These are phyloP conservation scores for Gyps fulvus DNA, from an alignment of 2,113 vertebrate genomes.

Conservation along the genomic window DNA sequence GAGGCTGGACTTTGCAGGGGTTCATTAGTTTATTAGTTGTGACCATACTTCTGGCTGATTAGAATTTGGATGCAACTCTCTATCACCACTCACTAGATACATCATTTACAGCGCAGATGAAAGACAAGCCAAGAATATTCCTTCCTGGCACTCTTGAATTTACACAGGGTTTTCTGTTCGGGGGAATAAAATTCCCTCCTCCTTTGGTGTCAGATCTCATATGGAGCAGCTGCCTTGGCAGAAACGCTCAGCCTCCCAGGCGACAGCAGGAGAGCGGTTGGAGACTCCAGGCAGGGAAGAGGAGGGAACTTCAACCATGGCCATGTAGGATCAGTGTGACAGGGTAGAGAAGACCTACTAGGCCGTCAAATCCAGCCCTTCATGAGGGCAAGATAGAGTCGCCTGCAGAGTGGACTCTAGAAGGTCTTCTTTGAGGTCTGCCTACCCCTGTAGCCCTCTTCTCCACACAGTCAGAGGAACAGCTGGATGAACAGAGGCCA, in stretches of 20 bases:
- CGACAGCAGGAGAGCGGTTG: background rate
- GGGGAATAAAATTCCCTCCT: background rate
- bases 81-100: background rate
- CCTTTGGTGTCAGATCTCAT: background rate
- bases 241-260: background rate
- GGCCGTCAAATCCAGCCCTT: background rate
- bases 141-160: background rate
- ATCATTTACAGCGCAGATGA: background rate
- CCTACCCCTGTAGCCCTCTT: background rate
- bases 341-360: background rate
- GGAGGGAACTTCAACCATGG: background rate
- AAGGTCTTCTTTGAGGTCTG: background rate
- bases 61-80: background rate
- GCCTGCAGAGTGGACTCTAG: background rate
- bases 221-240: background rate
- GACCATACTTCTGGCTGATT: background rate
- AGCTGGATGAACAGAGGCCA: background rate
- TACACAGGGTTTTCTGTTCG: background rate
- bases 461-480: background rate
- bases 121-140: constrained; percentile 21
- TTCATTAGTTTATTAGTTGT: constrained; percentile 17
- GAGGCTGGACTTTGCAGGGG: background rate
- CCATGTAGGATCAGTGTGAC: background rate
- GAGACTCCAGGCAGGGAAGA: background rate
- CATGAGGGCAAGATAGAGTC: background rate